phyloP scores from a whole-genome alignment of 2,888 invertebrate species.

The Drosophila atripex region DNA sequence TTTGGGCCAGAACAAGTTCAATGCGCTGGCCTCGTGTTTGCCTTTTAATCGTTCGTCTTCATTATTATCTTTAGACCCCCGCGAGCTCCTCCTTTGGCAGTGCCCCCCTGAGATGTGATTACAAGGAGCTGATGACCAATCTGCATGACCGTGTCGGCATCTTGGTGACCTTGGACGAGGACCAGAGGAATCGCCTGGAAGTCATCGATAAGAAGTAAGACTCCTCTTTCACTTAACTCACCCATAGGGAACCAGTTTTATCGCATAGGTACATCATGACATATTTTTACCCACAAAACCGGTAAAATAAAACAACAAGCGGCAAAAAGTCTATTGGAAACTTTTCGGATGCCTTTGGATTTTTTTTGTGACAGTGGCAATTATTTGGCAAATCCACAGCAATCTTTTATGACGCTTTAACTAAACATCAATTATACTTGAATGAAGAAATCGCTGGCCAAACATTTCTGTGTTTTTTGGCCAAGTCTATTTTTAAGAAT shows the following conservation, averaged over 20 bases:
- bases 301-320: conserved; percentile 21
- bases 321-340: conserved; percentile 11
- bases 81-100: not conserved
- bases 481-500: conserved; percentile 17
- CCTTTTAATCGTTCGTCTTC: conserved; percentile 6
- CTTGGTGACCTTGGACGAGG: conserved; percentile 81
- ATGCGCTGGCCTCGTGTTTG: conserved; percentile 44
- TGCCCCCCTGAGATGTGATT: conserved; percentile 49
- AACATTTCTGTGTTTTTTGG: not conserved
- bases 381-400: conserved; percentile 27
- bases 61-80: not conserved
- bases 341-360: conserved; percentile 7
- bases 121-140: conserved; percentile 76
- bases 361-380: conserved; percentile 7
- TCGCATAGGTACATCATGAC: conserved; percentile 10
- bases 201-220: conserved; percentile 83
- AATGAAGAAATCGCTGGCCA: conserved; percentile 18
- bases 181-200: conserved; percentile 81
- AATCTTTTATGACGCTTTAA: conserved; percentile 7
- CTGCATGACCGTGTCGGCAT: conserved; percentile 81
- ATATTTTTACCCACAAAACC: conserved; percentile 22
- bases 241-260: conserved; percentile 24
- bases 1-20: conserved; percentile 41
- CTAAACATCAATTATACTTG: conserved; percentile 13
- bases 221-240: not conserved